phyloP scores from a whole-genome alignment of 2,888 invertebrate genomes.

The Lepetodrilus schrolli region DNA sequence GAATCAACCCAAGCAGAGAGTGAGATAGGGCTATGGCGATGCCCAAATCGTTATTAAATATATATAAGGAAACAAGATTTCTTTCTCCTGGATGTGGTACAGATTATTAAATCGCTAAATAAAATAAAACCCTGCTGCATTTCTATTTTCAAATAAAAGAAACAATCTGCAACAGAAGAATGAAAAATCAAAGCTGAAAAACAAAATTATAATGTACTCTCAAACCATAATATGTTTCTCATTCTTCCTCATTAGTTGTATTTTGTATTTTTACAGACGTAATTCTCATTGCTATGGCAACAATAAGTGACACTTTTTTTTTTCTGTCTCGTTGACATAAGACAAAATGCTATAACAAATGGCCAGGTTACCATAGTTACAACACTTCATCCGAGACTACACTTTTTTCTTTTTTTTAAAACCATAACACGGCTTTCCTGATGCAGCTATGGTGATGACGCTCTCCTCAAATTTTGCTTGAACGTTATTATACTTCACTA shows the following conservation, averaged over 20 bases:
- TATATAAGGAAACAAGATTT: too few species aligned
- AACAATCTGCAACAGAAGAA: not conserved
- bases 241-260: too few species aligned
- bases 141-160: slow-evolving; percentile 4
- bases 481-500: too few species aligned
- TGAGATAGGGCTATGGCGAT: slow-evolving; percentile 14
- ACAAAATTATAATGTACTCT: slow-evolving; percentile 15
- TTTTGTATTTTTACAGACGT: too few species aligned
- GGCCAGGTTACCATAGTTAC: not conserved
- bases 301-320: not conserved
- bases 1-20: slow-evolving; percentile 20
- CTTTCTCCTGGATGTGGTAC: too few species aligned
- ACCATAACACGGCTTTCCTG: too few species aligned
- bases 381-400: too few species aligned
- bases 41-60: too few species aligned
- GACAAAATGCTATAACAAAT: slow-evolving; percentile 1
- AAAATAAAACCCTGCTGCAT: slow-evolving; percentile 22
- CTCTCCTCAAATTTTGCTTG: too few species aligned
- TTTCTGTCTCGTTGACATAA: not conserved
- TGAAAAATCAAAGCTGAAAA: slow-evolving; percentile 19
- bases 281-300: slow-evolving; percentile 5
- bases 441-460: too few species aligned
- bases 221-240: not conserved
- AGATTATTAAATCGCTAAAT: not conserved
- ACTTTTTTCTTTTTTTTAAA: too few species aligned